Evolutionary conservation across 2,113 vertebrate species (phyloP), one percentile per base, ranked within the genome.

Genomic region (Platycercus adscitus): DNA sequence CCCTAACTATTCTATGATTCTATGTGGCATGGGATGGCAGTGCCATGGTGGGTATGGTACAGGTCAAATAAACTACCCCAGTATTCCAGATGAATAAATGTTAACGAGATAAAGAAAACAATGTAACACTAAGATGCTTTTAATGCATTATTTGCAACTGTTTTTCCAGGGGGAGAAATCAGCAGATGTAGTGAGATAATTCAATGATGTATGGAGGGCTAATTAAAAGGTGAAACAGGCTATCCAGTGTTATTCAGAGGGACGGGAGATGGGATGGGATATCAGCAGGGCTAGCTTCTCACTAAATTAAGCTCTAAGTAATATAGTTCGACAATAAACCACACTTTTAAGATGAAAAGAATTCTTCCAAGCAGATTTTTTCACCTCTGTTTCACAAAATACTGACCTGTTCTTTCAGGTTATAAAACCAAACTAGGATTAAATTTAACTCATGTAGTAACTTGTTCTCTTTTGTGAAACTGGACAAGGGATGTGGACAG

Each of bases 31-130:
- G 0, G 47, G 25, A 53, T 21, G 58, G 52, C 37, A 53, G 41
- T 17, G 71, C 16, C 39, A n/a, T 0, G 11, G 29, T 2, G 2
- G 25, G 31, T 6, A 4, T 2, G 23, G 29, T 10, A 18, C 28
- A 47, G 33, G 31, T 44, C 28, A 89, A 61, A 46, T 4, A 60
- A 89, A 81, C 3, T 1, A 33, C 17, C 56, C 17, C 19, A 4
- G 37, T 68, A 8, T 37, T 66, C 24, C 44, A 46, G 18, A 35
- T 1, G 20, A 78, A 35, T 6, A 66, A 23, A 13, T 14, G 39
- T 53, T 47, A 47, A 39, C 13, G 53, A 77, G 60, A 52, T 20
- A 26, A 0, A 68, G 41, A 46, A 8, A 83, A 82, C 52, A 66
- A 55, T 10, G 11, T 0, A 11, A 31, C 33, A 72, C 43, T 37